Evolutionary conservation across 1,140 invertebrate genomes (phyloP).

Genomic region (Drosophila fuyamai): DNA sequence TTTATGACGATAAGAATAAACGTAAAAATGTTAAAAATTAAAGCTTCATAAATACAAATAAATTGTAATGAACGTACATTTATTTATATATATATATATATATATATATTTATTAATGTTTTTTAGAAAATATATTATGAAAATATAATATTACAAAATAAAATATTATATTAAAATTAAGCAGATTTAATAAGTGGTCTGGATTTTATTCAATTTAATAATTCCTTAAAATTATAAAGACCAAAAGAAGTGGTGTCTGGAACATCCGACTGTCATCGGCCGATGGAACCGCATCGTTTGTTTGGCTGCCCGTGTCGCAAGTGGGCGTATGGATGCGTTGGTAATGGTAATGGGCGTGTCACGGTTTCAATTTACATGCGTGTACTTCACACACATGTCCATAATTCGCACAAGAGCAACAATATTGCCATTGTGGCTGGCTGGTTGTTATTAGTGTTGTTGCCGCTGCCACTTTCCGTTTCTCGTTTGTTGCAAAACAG

Average conservation of each 20-base stretch:
- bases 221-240: neutral
- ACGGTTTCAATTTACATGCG: conserved; percentile 76
- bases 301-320: conserved; percentile 6
- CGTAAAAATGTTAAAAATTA: too few relatives aligned
- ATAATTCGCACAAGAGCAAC: conserved; percentile 61
- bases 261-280: conserved; percentile 10
- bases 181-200: too few relatives aligned
- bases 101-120: too few relatives aligned
- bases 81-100: too few relatives aligned
- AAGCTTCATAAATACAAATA: too few relatives aligned
- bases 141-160: too few relatives aligned
- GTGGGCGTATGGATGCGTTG: conserved; percentile 1
- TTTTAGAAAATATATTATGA: too few relatives aligned
- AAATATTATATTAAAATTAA: too few relatives aligned
- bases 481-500: conserved; percentile 69
- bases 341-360: conserved; percentile 58
- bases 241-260: conserved; percentile 9
- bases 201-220: neutral
- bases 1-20: too few relatives aligned
- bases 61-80: too few relatives aligned
- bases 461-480: conserved; percentile 38
- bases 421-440: conserved; percentile 48
- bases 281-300: conserved; percentile 19
- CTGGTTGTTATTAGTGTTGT: conserved; percentile 29
- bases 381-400: conserved; percentile 75